Base-by-base conservation (phyloP, 2,888 invertebrate species). In the Mactromeris polynyma region DNA sequence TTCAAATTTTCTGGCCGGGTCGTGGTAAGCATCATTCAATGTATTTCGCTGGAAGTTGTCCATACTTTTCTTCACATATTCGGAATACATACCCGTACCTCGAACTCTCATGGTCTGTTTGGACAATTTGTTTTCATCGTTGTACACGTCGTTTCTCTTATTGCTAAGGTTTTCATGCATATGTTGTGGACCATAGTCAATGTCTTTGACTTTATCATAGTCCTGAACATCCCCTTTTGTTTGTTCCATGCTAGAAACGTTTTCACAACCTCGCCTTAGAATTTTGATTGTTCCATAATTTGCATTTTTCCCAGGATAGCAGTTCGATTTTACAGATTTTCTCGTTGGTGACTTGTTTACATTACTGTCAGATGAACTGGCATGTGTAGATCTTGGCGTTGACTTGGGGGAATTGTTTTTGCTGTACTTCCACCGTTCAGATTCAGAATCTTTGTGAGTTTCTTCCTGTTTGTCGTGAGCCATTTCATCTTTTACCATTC, bases 311-410 rank as follows among this genome's bases (percentile, higher is more conserved):
- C 11, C n/a, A n/a, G 79, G n/a, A 26, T 46, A 42, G 40, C 42
- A n/a, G 26, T 79, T 79, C n/a, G 21, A n/a, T 42, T 79, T 42
- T n/a, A 7, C 26, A 2, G n/a, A 26, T n/a, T 26, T 79, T 36
- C 38, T 21, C 0, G 40, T n/a, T 21, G 36, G 54, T 14, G 38
- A 42, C 42, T 21, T 78, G 4, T 36, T 84, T 0, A 83, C 51
- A 78, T 84, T 54, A 42, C 78, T 51, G 21, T 84, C 78, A 0
- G 84, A 84, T 36, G 78, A 77, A 54, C 84, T 84, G n/a, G 46
- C 42, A 73, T 69, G 83, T 73, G 73, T 33, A 7, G 83, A 73
- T 21, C 79, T 26, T 26, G n/a, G n/a, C 9, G 40, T 79, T 14
- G 40, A 40, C 26, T 36, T 40, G 11, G 0, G 26, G 1, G 42